Evolutionary conservation across 1,140 invertebrate genomes (phyloP), one percentile per base, ranked within the genome.

Genomic region (Macrosteles quadrilineatus): DNA sequence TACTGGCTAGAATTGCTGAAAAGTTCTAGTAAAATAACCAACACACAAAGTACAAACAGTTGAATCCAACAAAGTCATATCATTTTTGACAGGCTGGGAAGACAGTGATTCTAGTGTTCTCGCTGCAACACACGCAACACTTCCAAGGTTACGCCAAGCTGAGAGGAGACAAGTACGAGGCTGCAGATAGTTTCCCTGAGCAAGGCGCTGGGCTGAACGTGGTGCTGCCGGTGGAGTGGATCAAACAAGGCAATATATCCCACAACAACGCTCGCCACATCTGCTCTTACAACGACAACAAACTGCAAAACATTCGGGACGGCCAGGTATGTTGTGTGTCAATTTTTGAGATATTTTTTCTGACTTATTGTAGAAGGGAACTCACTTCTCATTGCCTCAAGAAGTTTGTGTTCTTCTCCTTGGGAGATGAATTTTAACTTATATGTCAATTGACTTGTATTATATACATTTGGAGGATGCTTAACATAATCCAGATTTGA

Each of bases 131-230:
- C 19, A 83, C 80, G 73, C 81, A 81, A 9, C 81, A 84, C 70
- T 86, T 85, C 69, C 84, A 86, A 75, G 85, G 85, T 31, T 84
- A 81, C 77, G 84, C 85, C 9, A 77, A 74, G 53, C 79, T 86
- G 74, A 77, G 74, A 6, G 78, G 78, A 12, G 70, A 75, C 27
- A 73, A 76, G 30, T 25, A 73, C 72, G 68, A 70, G 9, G 73
- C 74, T 14, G 76, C 79, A 36, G 81, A 84, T 27, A 79, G 75
- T 30, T 77, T 77, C 29, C 76, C 76, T 31, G 83, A 84, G 29
- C 81, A 57, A 57, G 67, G 75, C 74, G 69, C 74, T 74, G 12
- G 76, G 79, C 47, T 71, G 19, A 70, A 64, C 32, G 31, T 74
- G 27, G 70, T 74, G 19, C 64, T 72, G 1, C 75, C 77, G 25